Evolutionary conservation across 2,888 invertebrate genomes (phyloP).

Genomic region (Himalopsyche japonica): DNA sequence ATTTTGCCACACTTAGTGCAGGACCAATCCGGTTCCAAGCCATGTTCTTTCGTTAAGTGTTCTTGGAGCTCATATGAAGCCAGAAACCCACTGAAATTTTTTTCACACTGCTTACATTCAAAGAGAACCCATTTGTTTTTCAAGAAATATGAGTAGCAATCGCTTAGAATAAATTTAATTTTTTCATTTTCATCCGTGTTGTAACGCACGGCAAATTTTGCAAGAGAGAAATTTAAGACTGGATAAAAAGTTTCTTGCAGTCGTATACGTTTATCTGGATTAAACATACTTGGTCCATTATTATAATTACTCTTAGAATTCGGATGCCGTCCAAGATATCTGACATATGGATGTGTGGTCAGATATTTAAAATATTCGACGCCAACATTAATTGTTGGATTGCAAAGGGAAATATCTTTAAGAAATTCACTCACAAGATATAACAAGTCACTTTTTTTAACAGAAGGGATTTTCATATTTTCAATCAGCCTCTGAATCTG

Average conservation of each 20-base stretch:
- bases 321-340: background rate
- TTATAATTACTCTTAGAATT: background rate
- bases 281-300: background rate
- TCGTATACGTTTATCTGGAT: background rate
- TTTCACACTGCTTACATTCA: slow-evolving; percentile 4
- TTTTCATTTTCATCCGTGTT: background rate
- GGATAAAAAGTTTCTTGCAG: slow-evolving; percentile 7
- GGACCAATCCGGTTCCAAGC: slow-evolving; percentile 5
- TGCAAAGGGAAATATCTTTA: background rate
- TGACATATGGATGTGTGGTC: background rate
- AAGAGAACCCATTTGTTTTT: background rate
- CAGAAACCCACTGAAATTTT: background rate
- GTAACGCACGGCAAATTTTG: background rate
- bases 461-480: background rate
- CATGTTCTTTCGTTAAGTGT: background rate
- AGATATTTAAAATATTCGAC: background rate
- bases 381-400: background rate
- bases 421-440: background rate
- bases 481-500: background rate
- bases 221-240: background rate
- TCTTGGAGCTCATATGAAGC: background rate
- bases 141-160: background rate
- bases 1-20: background rate
- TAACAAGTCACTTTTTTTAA: background rate
- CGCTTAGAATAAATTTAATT: background rate